These are phyloP conservation scores for Drosophila lacteicornis DNA, from an alignment of 1,140 invertebrate genomes.

Conservation along the genomic window DNA sequence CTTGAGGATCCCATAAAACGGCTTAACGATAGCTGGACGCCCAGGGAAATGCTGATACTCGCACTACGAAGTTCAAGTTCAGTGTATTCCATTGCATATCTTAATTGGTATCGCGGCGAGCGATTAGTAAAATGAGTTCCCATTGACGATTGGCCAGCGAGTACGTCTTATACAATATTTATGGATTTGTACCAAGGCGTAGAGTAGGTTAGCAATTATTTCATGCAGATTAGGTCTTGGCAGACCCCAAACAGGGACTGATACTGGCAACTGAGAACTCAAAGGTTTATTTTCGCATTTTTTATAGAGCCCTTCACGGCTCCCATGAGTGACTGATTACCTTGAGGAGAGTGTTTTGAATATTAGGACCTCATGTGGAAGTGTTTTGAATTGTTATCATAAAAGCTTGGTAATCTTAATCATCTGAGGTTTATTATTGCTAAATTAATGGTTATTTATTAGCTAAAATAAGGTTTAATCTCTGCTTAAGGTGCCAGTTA, in stretches of 20 bases:
- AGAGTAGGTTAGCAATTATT: not conserved
- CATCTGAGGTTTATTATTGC: not conserved
- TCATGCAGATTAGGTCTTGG: not conserved
- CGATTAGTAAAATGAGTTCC: constrained; percentile 48
- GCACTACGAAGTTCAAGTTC: constrained; percentile 40
- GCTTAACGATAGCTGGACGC: constrained; percentile 22
- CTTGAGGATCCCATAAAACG: constrained; percentile 32
- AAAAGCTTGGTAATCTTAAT: not conserved
- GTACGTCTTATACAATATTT: constrained; percentile 27
- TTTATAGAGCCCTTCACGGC: constrained; percentile 19
- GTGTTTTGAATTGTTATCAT: constrained; percentile 13
- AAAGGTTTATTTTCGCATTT: constrained; percentile 18
- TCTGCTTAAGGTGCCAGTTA: too few relatives aligned
- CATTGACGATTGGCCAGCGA: constrained; percentile 19
- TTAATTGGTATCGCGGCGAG: constrained; percentile 22
- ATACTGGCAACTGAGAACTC: not conserved
- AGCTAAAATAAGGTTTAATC: too few relatives aligned
- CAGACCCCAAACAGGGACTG: constrained; percentile 12
- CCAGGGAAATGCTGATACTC: constrained; percentile 14
- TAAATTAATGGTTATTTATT: not conserved
- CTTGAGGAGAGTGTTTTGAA: constrained; percentile 18
- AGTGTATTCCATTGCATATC: constrained; percentile 10
- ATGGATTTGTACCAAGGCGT: constrained; percentile 39
- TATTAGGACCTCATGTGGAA: constrained; percentile 21
- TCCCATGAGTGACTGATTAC: constrained; percentile 11